Conservation (phyloP, 2,113 vertebrate genomes). For the Aythya baeri region DNA sequence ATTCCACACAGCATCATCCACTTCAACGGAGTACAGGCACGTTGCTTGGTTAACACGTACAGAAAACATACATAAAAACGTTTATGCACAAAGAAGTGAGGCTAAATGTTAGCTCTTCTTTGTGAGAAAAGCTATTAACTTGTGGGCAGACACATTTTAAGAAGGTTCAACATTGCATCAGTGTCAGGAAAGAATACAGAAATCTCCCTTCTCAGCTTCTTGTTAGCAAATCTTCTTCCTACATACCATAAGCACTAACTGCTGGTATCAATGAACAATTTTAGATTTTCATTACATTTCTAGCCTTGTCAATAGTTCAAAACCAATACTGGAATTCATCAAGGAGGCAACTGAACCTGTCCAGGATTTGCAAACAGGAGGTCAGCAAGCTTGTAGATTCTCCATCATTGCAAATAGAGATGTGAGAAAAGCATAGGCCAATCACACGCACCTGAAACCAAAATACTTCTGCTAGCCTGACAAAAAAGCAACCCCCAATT, state of each 20-base stretch:
- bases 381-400: not conserved
- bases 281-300: not conserved
- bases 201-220: not conserved
- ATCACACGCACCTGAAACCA: accelerated
- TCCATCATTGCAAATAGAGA: not conserved
- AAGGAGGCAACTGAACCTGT: not conserved
- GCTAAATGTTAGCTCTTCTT: not conserved
- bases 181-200: not conserved
- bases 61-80: accelerated
- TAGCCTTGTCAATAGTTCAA: not conserved
- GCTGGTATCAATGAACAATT: not conserved
- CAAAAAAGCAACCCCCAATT: not conserved
- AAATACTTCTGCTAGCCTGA: not conserved
- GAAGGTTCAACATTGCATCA: not conserved
- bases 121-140: not conserved
- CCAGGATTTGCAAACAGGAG: not conserved
- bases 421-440: accelerated
- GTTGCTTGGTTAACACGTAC: not conserved
- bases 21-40: not conserved
- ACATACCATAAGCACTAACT: accelerated
- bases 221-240: not conserved
- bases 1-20: not conserved
- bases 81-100: not conserved
- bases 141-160: not conserved
- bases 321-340: not conserved